Conservation (phyloP, 2,113 vertebrate genomes). For the Oncorhynchus tshawytscha region DNA sequence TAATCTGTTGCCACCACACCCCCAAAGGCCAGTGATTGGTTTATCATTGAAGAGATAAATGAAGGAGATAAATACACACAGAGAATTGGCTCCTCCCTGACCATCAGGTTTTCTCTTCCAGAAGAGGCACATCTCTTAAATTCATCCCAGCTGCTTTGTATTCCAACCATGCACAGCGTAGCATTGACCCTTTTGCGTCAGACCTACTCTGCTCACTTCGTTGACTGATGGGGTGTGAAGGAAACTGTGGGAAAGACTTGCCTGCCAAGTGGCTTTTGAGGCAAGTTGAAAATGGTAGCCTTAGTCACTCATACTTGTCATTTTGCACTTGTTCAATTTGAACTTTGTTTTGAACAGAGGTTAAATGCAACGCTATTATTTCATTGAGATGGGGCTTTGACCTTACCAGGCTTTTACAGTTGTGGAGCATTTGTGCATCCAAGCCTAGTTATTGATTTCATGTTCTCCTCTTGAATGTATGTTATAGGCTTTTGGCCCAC, state of each 20-base stretch:
- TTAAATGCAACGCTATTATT: not conserved
- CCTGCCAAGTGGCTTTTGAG: conserved; percentile 61
- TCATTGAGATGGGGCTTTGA: not conserved
- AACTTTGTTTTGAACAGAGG: conserved; percentile 30
- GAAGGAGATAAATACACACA: conserved; percentile 4
- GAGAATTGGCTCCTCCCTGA: conserved; percentile 17
- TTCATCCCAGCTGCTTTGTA: conserved; percentile 61
- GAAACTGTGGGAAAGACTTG: conserved; percentile 47
- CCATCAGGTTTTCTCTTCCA: not conserved
- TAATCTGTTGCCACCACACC: conserved; percentile 1
- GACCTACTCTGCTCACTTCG: conserved; percentile 39
- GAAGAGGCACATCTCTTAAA: not conserved
- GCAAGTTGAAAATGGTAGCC: conserved; percentile 42
- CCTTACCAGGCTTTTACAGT: not conserved
- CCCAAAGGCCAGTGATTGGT: not conserved
- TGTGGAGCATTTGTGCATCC: not conserved
- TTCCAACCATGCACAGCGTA: conserved; percentile 53
- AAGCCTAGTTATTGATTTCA: not conserved
- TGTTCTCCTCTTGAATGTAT: not conserved
- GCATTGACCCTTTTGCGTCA: conserved; percentile 57
- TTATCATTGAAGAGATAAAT: conserved; percentile 9
- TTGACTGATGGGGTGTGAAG: conserved; percentile 62
- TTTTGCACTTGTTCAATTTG: conserved; percentile 51
- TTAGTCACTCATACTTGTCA: conserved; percentile 51
- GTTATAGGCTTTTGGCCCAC: not conserved